A percentile compares a stretch with the other conserved stretches of the same genome.
Conservation (phyloP, 2,888 invertebrate species). For the Tipula helvola region DNA sequence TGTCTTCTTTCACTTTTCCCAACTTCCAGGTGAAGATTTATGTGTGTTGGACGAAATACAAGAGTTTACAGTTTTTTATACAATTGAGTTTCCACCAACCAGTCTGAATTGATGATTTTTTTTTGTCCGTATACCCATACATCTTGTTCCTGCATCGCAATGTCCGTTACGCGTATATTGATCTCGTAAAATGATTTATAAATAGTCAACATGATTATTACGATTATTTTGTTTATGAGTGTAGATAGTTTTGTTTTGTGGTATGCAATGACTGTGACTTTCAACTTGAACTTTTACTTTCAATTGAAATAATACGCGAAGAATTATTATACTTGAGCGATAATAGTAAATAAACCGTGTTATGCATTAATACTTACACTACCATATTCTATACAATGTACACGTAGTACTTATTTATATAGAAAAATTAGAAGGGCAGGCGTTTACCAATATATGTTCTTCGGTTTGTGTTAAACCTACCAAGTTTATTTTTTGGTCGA, state of each 20-base stretch:
- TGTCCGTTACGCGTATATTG: neutral
- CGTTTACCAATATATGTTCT: neutral
- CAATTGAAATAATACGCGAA: neutral
- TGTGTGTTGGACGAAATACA: neutral
- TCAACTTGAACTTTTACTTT: slow-evolving; percentile 4
- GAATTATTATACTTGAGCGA: neutral
- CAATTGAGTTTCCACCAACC: neutral
- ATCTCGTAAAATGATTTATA: neutral
- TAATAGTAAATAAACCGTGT: neutral
- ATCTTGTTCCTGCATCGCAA: neutral
- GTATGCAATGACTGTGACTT: neutral
- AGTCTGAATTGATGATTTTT: neutral
- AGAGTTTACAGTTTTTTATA: neutral
- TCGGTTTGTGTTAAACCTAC: neutral
- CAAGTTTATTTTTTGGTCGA: neutral
- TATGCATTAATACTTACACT: neutral
- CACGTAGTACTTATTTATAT: neutral
- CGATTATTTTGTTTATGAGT: neutral
- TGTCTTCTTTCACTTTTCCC: neutral
- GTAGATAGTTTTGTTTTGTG: neutral
- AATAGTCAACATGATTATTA: neutral
- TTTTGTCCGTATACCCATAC: neutral
- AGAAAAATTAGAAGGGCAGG: neutral
- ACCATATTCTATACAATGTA: neutral
- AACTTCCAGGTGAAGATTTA: neutral